These are phyloP conservation scores for Platycnemis pennipes DNA, from an alignment of 2,888 invertebrate species.

Conservation along the genomic window DNA sequence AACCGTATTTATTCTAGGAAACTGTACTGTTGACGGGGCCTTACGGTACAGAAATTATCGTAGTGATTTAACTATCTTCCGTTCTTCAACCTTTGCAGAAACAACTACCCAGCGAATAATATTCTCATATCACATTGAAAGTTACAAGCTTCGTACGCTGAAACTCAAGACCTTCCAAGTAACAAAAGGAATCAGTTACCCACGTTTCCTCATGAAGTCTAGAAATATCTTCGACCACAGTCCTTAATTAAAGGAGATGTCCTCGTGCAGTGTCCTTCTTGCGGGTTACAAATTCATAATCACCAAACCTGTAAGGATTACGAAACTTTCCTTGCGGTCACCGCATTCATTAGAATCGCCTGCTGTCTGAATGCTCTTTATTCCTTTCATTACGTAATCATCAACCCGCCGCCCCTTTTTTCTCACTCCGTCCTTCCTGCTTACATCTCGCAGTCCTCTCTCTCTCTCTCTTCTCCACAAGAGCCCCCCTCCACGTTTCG, in stretches of 20 bases:
- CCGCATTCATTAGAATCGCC: background rate
- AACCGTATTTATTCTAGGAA: too few relatives aligned
- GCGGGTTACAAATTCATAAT: background rate
- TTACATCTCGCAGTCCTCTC: background rate
- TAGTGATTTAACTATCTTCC: too few relatives aligned
- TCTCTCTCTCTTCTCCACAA: background rate
- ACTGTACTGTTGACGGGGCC: too few relatives aligned
- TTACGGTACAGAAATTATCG: too few relatives aligned
- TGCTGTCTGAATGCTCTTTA: background rate
- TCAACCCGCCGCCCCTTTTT: background rate
- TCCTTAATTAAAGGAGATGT: background rate
- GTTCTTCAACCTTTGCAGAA: too few relatives aligned
- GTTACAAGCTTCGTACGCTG: too few relatives aligned
- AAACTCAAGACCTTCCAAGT: too few relatives aligned
- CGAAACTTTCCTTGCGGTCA: background rate
- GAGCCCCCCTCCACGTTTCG: background rate
- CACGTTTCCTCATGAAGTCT: background rate
- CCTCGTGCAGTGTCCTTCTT: background rate
- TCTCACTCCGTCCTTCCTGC: too few relatives aligned
- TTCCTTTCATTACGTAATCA: slow-evolving; percentile 1
- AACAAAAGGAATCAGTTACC: background rate
- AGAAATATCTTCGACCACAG: background rate
- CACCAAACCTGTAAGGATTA: background rate
- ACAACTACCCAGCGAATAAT: too few relatives aligned
- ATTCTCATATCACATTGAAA: too few relatives aligned